phyloP scores from a whole-genome alignment of 2,888 invertebrate genomes.

The Arge pagana region DNA sequence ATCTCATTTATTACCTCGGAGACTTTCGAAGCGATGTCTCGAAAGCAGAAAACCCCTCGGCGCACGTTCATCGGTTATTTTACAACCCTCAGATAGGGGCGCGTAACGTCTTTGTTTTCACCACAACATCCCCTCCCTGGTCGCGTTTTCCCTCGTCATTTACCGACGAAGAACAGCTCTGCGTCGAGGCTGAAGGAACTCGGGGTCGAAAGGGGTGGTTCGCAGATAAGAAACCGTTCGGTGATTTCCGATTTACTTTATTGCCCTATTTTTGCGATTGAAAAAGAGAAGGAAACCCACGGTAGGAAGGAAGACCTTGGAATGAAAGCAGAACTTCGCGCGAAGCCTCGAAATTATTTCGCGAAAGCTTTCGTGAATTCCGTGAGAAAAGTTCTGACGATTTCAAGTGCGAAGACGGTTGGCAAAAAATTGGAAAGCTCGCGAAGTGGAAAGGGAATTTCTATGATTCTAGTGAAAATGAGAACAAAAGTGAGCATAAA shows the following conservation, averaged over 20 bases:
- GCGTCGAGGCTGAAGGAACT: background rate
- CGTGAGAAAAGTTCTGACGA: no score
- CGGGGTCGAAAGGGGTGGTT: slow-evolving; percentile 15
- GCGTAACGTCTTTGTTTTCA: slow-evolving; percentile 58
- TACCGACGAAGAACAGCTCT: slow-evolving; percentile 2
- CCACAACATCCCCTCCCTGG: slow-evolving; percentile 40
- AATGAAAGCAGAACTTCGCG: no score
- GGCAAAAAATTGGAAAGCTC: no score
- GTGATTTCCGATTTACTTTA: slow-evolving; percentile 36
- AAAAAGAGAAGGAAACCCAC: background rate
- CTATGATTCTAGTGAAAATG: no score
- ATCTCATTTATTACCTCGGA: slow-evolving; percentile 53
- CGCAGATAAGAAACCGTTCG: slow-evolving; percentile 37
- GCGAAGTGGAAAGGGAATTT: no score
- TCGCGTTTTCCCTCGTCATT: background rate
- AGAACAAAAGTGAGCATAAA: no score
- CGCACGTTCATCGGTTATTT: slow-evolving; percentile 55
- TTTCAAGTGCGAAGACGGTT: no score
- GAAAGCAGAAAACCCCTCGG: slow-evolving; percentile 36
- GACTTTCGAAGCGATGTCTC: slow-evolving; percentile 27
- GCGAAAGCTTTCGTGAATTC: no score
- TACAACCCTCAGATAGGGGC: slow-evolving; percentile 53
- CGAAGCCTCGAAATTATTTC: no score
- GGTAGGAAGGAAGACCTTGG: no score
- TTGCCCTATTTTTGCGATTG: slow-evolving; percentile 24